Percentiles rank a stretch among this genome's conserved stretches.
Conservation (phyloP, 2,888 invertebrate genomes). For the Iselma pallidipennis region DNA sequence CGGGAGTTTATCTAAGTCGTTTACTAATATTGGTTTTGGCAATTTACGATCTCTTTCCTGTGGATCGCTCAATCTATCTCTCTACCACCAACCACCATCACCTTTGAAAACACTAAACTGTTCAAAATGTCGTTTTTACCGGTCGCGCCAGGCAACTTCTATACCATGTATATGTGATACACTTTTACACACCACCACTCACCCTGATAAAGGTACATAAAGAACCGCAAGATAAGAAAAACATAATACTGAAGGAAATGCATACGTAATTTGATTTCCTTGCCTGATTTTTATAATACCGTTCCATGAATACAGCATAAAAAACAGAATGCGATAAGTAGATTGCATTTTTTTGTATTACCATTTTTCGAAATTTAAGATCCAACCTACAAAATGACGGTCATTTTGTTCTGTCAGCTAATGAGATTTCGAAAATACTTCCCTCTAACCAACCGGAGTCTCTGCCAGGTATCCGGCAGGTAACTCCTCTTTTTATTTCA, state of each 20-base stretch:
- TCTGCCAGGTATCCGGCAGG: not conserved
- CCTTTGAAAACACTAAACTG: constrained; percentile 32
- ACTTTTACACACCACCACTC: constrained; percentile 35
- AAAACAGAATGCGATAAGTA: not conserved
- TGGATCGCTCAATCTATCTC: constrained; percentile 42
- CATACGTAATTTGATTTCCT: constrained; percentile 55
- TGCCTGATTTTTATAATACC: constrained; percentile 31
- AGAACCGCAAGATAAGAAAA: constrained; percentile 48
- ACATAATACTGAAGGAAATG: constrained; percentile 50
- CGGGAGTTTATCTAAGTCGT: constrained; percentile 26
- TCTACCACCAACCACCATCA: constrained; percentile 18
- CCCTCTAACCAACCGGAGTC: no score
- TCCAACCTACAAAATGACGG: not conserved
- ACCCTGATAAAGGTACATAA: constrained; percentile 50
- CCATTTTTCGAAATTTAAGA: not conserved
- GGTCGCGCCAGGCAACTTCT: not conserved
- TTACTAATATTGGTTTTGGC: constrained; percentile 36
- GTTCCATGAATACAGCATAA: constrained; percentile 18
- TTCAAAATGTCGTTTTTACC: not conserved
- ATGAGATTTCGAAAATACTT: no score
- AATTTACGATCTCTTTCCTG: constrained; percentile 42
- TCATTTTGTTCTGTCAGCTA: no score
- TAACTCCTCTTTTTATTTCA: not conserved
- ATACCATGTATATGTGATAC: constrained; percentile 9
- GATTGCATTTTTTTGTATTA: no score